Evolutionary conservation across 1,140 invertebrate species (phyloP).

Genomic region (Drosophila bocqueti): DNA sequence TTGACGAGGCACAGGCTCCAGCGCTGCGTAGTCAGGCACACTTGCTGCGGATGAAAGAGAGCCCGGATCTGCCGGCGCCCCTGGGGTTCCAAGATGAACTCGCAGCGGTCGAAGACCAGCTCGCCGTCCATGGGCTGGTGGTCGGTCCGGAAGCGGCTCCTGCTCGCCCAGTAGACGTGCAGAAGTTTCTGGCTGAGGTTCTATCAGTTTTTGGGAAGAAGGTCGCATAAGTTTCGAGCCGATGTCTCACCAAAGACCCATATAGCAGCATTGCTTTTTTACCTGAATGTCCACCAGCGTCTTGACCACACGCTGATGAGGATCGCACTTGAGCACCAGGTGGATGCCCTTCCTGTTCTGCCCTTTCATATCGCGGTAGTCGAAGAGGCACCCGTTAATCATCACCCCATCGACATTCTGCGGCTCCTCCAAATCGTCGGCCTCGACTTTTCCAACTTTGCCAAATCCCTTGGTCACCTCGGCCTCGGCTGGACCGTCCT

Average conservation of each 20-base stretch:
- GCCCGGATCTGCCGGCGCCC: slow-evolving; percentile 41
- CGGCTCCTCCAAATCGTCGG: background rate
- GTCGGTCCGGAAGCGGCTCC: slow-evolving; percentile 25
- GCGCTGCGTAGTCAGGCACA: slow-evolving; percentile 51
- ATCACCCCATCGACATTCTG: slow-evolving; percentile 12
- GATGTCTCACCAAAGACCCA: background rate
- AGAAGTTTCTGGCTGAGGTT: slow-evolving; percentile 44
- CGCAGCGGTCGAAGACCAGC: slow-evolving; percentile 48
- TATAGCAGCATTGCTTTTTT: background rate
- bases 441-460: background rate
- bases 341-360: slow-evolving; percentile 2
- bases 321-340: slow-evolving; percentile 52
- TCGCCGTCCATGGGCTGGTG: slow-evolving; percentile 23
- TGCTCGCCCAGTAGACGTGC: slow-evolving; percentile 24
- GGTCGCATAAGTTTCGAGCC: too few relatives aligned
- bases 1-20: slow-evolving; percentile 39
- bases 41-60: slow-evolving; percentile 50
- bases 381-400: slow-evolving; percentile 49
- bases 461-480: background rate
- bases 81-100: slow-evolving; percentile 37
- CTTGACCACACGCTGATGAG: slow-evolving; percentile 54
- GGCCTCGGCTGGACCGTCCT: background rate
- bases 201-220: background rate
- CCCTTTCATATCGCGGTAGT: slow-evolving; percentile 19
- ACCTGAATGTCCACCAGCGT: slow-evolving; percentile 50